Evolutionary conservation across 2,113 vertebrate species (phyloP).

Genomic region (Erythrolamprus reginae): DNA sequence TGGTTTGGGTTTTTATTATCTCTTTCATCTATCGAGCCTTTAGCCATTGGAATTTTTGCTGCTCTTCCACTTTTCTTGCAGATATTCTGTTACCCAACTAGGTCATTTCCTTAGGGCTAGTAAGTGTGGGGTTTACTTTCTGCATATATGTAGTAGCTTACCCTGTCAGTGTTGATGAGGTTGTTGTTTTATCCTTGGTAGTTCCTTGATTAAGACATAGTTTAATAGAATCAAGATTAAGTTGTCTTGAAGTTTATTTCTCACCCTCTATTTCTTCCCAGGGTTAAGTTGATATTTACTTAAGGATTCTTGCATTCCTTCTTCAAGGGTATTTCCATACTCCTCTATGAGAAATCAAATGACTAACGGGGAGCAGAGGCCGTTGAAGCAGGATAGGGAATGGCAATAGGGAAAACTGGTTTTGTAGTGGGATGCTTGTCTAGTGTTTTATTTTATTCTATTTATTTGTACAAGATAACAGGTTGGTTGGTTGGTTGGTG

Average conservation of each 20-base stretch:
- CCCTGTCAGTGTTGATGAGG: neutral
- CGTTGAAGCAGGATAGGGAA: neutral
- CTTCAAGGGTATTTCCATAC: neutral
- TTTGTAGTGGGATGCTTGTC: neutral
- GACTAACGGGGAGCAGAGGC: neutral
- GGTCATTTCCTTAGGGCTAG: neutral
- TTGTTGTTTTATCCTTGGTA: neutral
- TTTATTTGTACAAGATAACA: too few species aligned
- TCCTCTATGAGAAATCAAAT: neutral
- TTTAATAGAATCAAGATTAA: neutral
- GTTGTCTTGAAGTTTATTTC: neutral
- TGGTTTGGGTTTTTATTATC: neutral
- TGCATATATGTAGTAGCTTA: neutral
- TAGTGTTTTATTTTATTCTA: too few species aligned
- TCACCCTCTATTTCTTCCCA: neutral
- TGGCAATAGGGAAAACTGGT: neutral
- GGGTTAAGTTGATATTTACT: neutral
- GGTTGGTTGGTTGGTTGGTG: too few species aligned
- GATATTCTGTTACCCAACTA: neutral
- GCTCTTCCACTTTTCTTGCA: neutral
- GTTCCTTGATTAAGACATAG: neutral
- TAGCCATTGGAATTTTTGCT: neutral
- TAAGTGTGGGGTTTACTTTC: neutral
- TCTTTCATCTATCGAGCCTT: neutral
- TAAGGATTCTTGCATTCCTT: neutral